phyloP scores from a whole-genome alignment of 2,888 invertebrate species.

The Fissipunctia ypsillon region DNA sequence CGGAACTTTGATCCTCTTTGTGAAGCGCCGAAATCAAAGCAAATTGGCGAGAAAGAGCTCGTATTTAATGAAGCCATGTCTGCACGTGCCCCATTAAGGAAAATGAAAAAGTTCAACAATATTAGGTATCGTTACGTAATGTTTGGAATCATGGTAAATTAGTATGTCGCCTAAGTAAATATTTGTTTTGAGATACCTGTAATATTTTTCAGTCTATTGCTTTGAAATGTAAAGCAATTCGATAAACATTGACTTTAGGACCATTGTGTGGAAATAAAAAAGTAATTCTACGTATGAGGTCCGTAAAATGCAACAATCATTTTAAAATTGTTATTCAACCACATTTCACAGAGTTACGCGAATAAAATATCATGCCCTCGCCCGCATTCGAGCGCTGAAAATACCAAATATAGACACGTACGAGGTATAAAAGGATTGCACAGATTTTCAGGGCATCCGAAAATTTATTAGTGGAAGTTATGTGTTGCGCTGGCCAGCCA shows the following conservation, averaged over 20 bases:
- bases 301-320: slow-evolving; percentile 40
- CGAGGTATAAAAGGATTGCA: slow-evolving; percentile 23
- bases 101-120: slow-evolving; percentile 45
- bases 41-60: slow-evolving; percentile 47
- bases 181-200: slow-evolving; percentile 4
- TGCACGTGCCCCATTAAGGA: slow-evolving; percentile 29
- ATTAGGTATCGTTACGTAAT: slow-evolving; percentile 28
- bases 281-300: neutral
- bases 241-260: neutral
- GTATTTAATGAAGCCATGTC: slow-evolving; percentile 52
- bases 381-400: slow-evolving; percentile 22
- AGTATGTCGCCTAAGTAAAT: neutral
- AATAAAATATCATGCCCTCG: slow-evolving; percentile 35
- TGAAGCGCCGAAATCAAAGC: slow-evolving; percentile 27
- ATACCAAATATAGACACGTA: slow-evolving; percentile 36
- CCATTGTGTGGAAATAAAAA: neutral
- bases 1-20: slow-evolving; percentile 53
- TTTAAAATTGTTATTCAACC: slow-evolving; percentile 42
- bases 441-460: slow-evolving; percentile 32
- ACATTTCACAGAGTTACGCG: slow-evolving; percentile 35
- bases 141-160: slow-evolving; percentile 3
- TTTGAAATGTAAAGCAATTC: neutral
- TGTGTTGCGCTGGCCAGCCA: slow-evolving; percentile 11
- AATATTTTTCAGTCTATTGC: neutral
- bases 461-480: slow-evolving; percentile 26